These are phyloP conservation scores for Mesitornis unicolor DNA, from an alignment of 2,113 vertebrate species.

Conservation along the genomic window DNA sequence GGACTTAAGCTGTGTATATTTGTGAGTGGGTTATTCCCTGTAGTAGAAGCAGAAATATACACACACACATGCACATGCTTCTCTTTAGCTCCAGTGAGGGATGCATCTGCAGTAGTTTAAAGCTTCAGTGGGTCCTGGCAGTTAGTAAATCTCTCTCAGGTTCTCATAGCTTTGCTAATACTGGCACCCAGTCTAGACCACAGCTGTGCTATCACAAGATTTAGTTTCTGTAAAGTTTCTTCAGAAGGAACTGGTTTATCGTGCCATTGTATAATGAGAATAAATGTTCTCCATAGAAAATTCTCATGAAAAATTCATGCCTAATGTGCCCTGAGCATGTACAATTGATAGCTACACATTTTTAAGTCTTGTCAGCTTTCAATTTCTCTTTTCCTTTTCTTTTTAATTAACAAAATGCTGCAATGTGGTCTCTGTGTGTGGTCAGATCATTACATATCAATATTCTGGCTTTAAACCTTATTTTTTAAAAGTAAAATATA, in stretches of 20 bases:
- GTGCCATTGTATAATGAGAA: not conserved
- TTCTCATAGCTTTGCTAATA: slow-evolving; percentile 11
- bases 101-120: slow-evolving; percentile 7
- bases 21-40: not conserved
- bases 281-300: not conserved
- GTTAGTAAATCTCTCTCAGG: slow-evolving; percentile 36
- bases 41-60: not conserved
- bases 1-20: not conserved
- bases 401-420: not conserved
- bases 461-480: not conserved
- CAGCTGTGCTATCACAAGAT: slow-evolving; percentile 36
- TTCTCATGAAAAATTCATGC: slow-evolving; percentile 32
- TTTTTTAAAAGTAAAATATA: not conserved
- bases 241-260: slow-evolving; percentile 35
- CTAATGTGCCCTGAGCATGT: not conserved
- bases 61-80: not conserved
- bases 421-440: not conserved
- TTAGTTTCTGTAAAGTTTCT: slow-evolving; percentile 32
- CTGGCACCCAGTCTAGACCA: slow-evolving; percentile 21
- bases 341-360: not conserved
- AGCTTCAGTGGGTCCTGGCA: not conserved
- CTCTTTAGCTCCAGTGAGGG: not conserved
- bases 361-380: not conserved
- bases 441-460: not conserved
- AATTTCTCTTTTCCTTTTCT: not conserved